Evolutionary conservation across 2,113 vertebrate species (phyloP).

Genomic region (Thamnaconus septentrionalis): DNA sequence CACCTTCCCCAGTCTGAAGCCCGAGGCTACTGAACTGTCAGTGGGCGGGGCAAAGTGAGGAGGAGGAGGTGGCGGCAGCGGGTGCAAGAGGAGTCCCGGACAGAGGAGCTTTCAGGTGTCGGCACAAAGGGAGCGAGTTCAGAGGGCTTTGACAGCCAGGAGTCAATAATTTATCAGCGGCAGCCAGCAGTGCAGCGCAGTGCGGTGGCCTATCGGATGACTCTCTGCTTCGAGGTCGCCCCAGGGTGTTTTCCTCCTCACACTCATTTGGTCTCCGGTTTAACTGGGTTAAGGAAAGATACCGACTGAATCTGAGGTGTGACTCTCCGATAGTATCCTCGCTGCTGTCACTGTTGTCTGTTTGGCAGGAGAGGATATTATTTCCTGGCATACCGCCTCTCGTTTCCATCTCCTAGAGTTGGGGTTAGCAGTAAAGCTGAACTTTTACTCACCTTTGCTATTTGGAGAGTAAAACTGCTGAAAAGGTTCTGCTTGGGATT

Average conservation of each 20-base stretch:
- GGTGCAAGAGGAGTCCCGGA: conserved; percentile 35
- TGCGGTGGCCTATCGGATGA: conserved; percentile 21
- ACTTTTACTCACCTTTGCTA: no score
- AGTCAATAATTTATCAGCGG: conserved; percentile 61
- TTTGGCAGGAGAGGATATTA: no score
- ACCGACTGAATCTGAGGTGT: no score
- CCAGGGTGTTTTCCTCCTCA: not conserved
- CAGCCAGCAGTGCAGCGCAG: not conserved
- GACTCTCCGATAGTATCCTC: no score
- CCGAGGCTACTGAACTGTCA: conserved; percentile 16
- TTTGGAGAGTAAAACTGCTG: no score
- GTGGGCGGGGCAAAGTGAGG: not conserved
- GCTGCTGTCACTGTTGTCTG: no score
- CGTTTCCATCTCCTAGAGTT: no score
- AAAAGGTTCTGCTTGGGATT: no score
- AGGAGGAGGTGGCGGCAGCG: conserved; percentile 2
- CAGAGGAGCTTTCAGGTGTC: conserved; percentile 41
- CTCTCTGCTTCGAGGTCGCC: not conserved
- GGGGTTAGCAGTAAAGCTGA: no score
- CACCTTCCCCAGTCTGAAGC: conserved; percentile 55
- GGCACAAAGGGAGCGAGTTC: conserved; percentile 48
- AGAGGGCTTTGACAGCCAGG: conserved; percentile 37
- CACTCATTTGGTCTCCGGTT: no score
- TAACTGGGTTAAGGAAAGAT: no score
- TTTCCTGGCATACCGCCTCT: no score